Evolutionary conservation across 1,140 invertebrate species (phyloP).

Genomic region (Brachionus rubens): DNA sequence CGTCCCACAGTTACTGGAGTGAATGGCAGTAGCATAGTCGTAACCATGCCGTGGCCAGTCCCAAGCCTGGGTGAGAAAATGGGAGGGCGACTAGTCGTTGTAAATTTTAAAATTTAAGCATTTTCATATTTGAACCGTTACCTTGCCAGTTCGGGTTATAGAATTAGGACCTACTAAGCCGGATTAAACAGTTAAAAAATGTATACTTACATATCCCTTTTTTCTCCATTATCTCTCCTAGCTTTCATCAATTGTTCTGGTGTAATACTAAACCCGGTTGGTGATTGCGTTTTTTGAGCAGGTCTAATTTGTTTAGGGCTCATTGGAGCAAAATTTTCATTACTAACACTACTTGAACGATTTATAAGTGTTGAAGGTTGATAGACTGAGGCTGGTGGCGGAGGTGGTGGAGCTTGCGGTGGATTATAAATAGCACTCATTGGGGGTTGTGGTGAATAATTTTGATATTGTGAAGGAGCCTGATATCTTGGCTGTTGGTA

Average conservation of each 20-base stretch:
- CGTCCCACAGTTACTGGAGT: no score
- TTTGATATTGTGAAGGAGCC: background rate
- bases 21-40: no score
- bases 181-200: background rate
- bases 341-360: background rate
- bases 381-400: background rate
- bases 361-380: background rate
- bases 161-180: no score
- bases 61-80: no score
- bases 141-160: no score
- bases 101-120: no score
- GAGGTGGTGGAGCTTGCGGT: background rate
- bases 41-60: no score
- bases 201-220: conserved; percentile 27
- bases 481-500: background rate
- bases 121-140: no score
- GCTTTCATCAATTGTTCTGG: background rate
- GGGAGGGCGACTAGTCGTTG: no score
- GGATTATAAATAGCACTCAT: conserved; percentile 8
- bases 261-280: background rate
- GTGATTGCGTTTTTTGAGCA: background rate
- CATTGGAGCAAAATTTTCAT: background rate
- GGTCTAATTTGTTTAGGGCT: background rate
- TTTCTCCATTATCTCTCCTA: conserved; percentile 23
- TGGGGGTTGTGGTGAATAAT: background rate